Evolutionary conservation across 2,113 vertebrate genomes (phyloP).

Genomic region (Okapia johnstoni): DNA sequence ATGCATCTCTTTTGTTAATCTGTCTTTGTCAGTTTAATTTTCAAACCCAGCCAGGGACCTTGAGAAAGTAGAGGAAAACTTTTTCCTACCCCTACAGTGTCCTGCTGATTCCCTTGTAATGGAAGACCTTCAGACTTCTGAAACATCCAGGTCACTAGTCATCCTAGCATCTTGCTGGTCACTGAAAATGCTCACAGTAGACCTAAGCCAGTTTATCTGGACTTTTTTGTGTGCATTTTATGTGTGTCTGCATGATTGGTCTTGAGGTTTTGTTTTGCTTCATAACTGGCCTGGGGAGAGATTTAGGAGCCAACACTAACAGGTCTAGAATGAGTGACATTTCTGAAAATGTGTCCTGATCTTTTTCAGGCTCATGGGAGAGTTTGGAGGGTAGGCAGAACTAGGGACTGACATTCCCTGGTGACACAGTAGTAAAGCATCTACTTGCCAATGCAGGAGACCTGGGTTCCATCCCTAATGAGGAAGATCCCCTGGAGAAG

Average conservation of each 20-base stretch:
- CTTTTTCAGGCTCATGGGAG: not conserved
- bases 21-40: not conserved
- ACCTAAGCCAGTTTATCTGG: not conserved
- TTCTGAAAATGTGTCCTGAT: not conserved
- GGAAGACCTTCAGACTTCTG: not conserved
- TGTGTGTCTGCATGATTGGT: not conserved
- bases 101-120: not conserved
- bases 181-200: not conserved
- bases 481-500: not conserved
- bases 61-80: not conserved
- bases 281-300: not conserved
- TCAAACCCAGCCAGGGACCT: not conserved
- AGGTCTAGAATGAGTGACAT: not conserved
- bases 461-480: not conserved
- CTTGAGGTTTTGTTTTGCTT: not conserved
- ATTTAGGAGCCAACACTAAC: not conserved
- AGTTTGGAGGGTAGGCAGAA: not conserved
- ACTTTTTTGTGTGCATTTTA: not conserved
- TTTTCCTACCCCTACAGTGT: not conserved
- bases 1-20: not conserved
- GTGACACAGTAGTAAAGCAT: not conserved
- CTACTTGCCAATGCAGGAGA: not conserved
- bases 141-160: not conserved
- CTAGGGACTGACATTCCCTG: not conserved
- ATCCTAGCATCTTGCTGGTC: not conserved